A percentile compares a stretch with the other conserved stretches of the same genome.
phyloP scores from a whole-genome alignment of 1,140 invertebrate genomes.

The Trigoniulus corallinus region DNA sequence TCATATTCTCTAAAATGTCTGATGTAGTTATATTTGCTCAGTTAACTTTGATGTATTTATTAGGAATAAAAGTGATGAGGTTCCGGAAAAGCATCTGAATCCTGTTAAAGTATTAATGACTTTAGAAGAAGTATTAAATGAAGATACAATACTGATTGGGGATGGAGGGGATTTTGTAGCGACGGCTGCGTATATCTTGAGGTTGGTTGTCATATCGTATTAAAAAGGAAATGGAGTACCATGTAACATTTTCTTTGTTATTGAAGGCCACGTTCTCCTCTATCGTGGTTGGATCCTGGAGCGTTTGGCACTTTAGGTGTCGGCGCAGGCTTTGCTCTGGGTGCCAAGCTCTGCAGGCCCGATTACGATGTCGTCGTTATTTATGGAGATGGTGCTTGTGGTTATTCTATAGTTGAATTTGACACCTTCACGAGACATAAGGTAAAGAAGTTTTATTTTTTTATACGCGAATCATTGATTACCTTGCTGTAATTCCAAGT shows the following conservation, averaged over 20 bases:
- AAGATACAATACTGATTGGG: conserved; percentile 33
- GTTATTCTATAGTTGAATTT: conserved; percentile 43
- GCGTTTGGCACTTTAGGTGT: conserved; percentile 51
- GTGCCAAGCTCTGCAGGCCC: conserved; percentile 42
- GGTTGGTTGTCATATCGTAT: conserved; percentile 12
- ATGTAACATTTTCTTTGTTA: background rate
- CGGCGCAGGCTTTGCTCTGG: conserved; percentile 47
- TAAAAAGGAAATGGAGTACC: background rate
- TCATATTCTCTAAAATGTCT: too few species aligned
- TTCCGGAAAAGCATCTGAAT: conserved; percentile 37
- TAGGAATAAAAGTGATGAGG: conserved; percentile 27
- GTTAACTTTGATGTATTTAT: too few species aligned
- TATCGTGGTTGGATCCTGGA: conserved; percentile 47
- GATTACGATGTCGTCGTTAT: conserved; percentile 41
- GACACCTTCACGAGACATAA: conserved; percentile 46
- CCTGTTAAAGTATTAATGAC: conserved; percentile 37
- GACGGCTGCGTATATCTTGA: conserved; percentile 42
- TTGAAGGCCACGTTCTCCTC: conserved; percentile 36
- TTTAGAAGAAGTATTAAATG: conserved; percentile 34
- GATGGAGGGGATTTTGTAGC: conserved; percentile 53
- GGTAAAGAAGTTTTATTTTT: conserved; percentile 15
- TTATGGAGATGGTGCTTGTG: conserved; percentile 46
- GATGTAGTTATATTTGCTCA: too few species aligned
- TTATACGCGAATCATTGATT: background rate
- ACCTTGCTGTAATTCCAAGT: too few species aligned